Evolutionary conservation across 2,113 vertebrate genomes (phyloP).

Genomic region (Corythornis vintsioides): DNA sequence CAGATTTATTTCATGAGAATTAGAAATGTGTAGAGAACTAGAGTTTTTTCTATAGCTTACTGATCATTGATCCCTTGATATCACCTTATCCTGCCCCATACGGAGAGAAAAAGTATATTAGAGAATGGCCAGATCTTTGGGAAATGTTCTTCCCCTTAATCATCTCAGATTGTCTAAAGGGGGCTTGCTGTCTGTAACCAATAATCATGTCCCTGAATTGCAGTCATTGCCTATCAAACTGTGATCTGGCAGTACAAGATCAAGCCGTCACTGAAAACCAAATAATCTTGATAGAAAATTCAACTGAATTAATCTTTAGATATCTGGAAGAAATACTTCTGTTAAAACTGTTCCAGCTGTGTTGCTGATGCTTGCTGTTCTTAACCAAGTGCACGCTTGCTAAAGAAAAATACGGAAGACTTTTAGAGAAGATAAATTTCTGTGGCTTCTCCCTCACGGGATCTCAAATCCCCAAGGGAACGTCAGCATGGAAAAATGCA

Average conservation of each 20-base stretch:
- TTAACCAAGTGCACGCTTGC: background rate
- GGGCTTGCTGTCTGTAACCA: background rate
- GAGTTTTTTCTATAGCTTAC: background rate
- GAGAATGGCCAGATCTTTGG: background rate
- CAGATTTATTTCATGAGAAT: background rate
- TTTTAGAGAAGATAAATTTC: background rate
- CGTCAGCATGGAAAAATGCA: conserved; percentile 19
- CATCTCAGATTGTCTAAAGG: background rate
- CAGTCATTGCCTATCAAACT: background rate
- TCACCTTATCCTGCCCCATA: background rate
- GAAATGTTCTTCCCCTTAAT: background rate
- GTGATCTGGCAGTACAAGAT: background rate
- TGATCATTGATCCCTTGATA: background rate
- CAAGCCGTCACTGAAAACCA: background rate
- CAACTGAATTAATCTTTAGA: background rate
- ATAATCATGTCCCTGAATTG: background rate
- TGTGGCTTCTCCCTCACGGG: background rate
- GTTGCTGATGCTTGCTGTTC: background rate
- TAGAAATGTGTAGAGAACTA: background rate
- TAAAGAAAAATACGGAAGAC: background rate
- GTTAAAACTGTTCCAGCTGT: background rate
- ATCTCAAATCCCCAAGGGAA: background rate
- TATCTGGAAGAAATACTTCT: background rate
- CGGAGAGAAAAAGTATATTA: background rate
- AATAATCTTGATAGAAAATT: background rate